Base-by-base conservation (phyloP, 2,113 vertebrate species). In the Calonectris borealis region DNA sequence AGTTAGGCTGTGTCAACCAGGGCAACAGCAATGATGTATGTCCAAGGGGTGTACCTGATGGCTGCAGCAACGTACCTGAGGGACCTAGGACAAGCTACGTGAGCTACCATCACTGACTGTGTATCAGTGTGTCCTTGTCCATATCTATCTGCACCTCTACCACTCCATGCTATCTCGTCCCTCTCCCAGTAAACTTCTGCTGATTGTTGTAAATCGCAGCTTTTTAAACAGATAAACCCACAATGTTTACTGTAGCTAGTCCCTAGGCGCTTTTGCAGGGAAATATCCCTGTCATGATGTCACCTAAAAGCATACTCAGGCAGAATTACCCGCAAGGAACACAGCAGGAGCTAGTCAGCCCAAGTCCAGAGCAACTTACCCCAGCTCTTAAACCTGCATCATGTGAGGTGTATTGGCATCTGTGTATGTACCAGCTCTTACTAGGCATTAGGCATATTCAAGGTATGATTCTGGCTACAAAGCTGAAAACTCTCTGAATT, bases 31-130 rank as follows among this genome's bases (percentile, higher is more conserved):
- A 10, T 52, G 51, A 11, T 48, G 2, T 16, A 9, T 25, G 17
- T 58, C 57, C 38, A 34, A 66, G 16, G 25, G 36, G 2, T 58
- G 34, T 44, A 42, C 20, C 15, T 66, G 36, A 16, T 52, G 51
- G 16, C 51, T 71, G 42, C 62, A 71, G 48, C 48, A 77, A 44
- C 0, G 1, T 5, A 5, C 19, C 32, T 44, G 29, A 75, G 55
- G 16, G 11, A 42, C 13, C 17, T 3, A 4, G 22, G 40, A 24
- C 6, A 48, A 72, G 38, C 16, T 15, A 25, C 0, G 0, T 20
- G 52, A 9, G 0, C 22, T 49, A 31, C 46, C 57, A 6, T 46
- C 1, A 1, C 34, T 66, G 25, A 13, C 25, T 54, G 31, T 27
- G 29, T 32, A n/a, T 44, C 52, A 25, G 3, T 2, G 4, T 32